Evolutionary conservation across 2,888 invertebrate species (phyloP).

Genomic region (Leptopilina drosophilae): DNA sequence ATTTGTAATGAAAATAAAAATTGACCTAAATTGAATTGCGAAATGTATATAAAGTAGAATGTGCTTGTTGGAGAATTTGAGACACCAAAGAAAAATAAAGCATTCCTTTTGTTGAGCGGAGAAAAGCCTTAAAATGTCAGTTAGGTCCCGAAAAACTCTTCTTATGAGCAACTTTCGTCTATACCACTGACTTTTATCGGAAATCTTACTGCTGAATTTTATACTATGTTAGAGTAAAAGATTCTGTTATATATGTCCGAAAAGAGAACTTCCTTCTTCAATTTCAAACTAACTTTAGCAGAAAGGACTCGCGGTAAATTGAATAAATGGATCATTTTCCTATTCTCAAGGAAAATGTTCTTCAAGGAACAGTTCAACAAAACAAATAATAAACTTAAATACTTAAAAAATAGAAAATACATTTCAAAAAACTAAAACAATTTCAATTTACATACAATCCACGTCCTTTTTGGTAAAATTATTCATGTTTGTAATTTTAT

Average conservation of each 20-base stretch:
- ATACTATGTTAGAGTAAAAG: slow-evolving; percentile 18
- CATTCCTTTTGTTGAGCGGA: slow-evolving; percentile 31
- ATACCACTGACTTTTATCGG: not conserved
- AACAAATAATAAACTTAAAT: no score
- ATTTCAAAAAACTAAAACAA: not conserved
- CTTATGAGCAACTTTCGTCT: slow-evolving; percentile 24
- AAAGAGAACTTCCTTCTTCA: slow-evolving; percentile 23
- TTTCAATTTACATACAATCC: no score
- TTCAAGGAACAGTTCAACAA: not conserved
- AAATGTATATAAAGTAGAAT: slow-evolving; percentile 12
- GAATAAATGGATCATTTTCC: not conserved
- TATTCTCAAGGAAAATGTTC: no score
- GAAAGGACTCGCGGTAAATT: not conserved
- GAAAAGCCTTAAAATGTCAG: slow-evolving; percentile 17
- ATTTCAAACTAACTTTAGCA: not conserved
- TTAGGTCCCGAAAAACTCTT: slow-evolving; percentile 31
- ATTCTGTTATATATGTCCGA: slow-evolving; percentile 17
- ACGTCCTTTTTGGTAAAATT: slow-evolving; percentile 1
- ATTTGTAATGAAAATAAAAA: not conserved
- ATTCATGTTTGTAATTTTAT: not conserved
- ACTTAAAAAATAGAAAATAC: not conserved
- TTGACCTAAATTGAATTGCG: slow-evolving; percentile 23
- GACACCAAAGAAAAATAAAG: slow-evolving; percentile 41
- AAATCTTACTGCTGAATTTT: slow-evolving; percentile 14
- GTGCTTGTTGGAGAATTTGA: slow-evolving; percentile 22